These are phyloP conservation scores for Phyllostomus hastatus DNA, from an alignment of 2,113 vertebrate genomes.

Conservation along the genomic window DNA sequence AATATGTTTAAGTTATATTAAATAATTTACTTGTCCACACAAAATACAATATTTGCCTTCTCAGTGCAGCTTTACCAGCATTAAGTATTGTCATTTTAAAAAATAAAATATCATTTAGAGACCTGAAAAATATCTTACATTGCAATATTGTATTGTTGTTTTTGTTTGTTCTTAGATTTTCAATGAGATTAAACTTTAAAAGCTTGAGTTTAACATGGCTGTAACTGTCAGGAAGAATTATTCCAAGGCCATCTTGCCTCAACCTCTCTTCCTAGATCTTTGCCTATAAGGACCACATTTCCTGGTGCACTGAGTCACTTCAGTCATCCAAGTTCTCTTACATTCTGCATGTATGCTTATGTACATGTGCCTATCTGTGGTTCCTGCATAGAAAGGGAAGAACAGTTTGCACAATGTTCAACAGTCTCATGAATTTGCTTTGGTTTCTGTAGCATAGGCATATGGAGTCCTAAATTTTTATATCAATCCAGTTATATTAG, in stretches of 20 bases:
- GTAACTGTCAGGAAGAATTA: neutral
- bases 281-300: neutral
- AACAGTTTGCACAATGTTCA: neutral
- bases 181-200: neutral
- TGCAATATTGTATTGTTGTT: no score
- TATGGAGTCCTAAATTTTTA: neutral
- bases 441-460: accelerated
- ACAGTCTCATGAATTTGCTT: neutral
- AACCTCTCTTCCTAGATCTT: neutral
- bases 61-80: neutral
- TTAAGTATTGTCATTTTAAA: neutral
- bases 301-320: neutral
- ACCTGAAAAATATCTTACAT: neutral
- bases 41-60: neutral
- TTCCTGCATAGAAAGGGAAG: neutral
- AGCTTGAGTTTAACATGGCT: neutral
- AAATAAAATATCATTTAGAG: neutral
- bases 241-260: accelerated
- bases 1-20: neutral
- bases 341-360: neutral
- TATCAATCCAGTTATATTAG: neutral
- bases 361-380: neutral
- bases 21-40: accelerated
- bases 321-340: neutral
- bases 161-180: neutral